phyloP scores from a whole-genome alignment of 2,888 invertebrate species.

The Azorinus chamasolen region DNA sequence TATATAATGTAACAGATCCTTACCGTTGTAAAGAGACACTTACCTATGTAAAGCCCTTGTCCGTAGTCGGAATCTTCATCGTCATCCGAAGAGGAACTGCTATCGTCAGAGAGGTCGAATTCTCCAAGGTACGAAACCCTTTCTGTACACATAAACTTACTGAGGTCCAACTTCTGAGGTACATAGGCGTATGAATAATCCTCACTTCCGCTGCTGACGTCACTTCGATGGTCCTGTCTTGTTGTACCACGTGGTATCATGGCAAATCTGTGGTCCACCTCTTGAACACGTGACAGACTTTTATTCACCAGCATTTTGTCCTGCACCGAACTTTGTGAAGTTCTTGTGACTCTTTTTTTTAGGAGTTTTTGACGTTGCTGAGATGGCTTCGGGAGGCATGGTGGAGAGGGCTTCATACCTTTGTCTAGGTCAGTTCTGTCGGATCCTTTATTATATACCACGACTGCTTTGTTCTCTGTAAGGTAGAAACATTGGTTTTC shows the following conservation, averaged over 20 bases:
- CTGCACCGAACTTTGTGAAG: too few species aligned
- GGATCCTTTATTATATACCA: too few species aligned
- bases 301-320: neutral
- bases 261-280: neutral
- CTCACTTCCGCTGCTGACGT: slow-evolving; percentile 54
- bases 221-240: slow-evolving; percentile 28
- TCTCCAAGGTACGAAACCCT: slow-evolving; percentile 53
- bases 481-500: too few species aligned
- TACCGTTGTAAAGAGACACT: too few species aligned
- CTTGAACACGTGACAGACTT: slow-evolving; percentile 19
- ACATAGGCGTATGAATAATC: slow-evolving; percentile 15
- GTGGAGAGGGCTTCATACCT: too few species aligned
- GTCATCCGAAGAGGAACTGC: slow-evolving; percentile 11
- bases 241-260: slow-evolving; percentile 8
- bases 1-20: too few species aligned
- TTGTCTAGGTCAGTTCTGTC: too few species aligned
- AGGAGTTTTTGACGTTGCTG: too few species aligned
- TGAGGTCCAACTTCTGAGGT: slow-evolving; percentile 35
- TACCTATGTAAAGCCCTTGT: slow-evolving; percentile 52
- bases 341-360: neutral
- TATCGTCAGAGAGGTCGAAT: slow-evolving; percentile 49
- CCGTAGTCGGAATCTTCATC: slow-evolving; percentile 36
- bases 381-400: too few species aligned
- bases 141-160: slow-evolving; percentile 63
- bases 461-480: too few species aligned